Evolutionary conservation across 2,113 vertebrate species (phyloP), one percentile per base, ranked within the genome.

Genomic region (Oenanthe oenanthe): DNA sequence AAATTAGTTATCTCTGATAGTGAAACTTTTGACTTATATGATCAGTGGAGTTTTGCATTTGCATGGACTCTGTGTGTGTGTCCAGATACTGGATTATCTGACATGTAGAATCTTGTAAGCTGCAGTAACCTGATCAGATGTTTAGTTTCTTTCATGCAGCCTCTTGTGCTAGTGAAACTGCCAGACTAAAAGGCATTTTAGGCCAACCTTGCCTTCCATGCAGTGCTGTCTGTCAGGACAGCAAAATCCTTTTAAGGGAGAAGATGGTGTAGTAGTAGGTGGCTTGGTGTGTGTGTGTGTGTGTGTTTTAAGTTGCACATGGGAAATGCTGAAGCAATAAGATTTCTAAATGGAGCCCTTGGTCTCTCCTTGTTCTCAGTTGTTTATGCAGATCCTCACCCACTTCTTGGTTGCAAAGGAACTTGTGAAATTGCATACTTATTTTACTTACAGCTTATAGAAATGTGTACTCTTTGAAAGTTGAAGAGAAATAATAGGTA

Each of bases 31-130:
- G 20, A 24, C 22, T 85, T 47, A 8, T 1, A 7, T 34, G 32
- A 58, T 83, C 5, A 24, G 0, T 50, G 22, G 51, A 20, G 21
- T 20, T 50, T 89, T 84, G 26, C 7, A 2, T 78, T 91, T 87
- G 36, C 0, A 0, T 32, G 48, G 43, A 56, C 53, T 50, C 53
- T 50, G 11, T 60, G 12, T 22, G 4, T 34, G 17, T 68, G 28
- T 85, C 43, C 65, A 56, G 29, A 18, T 82, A 24, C 15, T 85
- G 77, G 45, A 36, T 85, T 77, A 16, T 74, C 61, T 66, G 65
- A 60, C 43, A 6, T 21, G 51, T 13, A 71, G 40, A 31, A 38
- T 63, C 84, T 67, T 84, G 68, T 66, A 34, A 83, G 6, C 17
- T 85, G 40, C 28, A 58, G 76, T 77, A 71, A 83, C 47, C 67